phyloP scores from a whole-genome alignment of 2,113 vertebrate species.

The Acanthochromis polyacanthus region DNA sequence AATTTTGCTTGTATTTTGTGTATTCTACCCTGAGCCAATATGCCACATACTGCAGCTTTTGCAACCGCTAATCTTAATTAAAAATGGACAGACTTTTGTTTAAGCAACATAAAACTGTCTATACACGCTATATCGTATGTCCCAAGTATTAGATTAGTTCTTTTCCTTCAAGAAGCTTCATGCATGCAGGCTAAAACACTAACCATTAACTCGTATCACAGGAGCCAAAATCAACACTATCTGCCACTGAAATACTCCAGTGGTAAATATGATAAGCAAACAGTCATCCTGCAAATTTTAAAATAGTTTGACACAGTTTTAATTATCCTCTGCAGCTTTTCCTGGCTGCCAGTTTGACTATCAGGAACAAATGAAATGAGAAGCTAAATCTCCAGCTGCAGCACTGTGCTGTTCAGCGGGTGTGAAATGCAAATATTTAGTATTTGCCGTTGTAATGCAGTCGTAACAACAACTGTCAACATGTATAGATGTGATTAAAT shows the following conservation, averaged over 20 bases:
- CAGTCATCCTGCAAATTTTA: conserved; percentile 39
- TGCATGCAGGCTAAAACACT: no score
- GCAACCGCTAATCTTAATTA: no score
- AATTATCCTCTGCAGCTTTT: conserved; percentile 58
- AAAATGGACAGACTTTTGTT: no score
- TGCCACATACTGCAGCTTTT: no score
- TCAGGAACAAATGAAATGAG: conserved; percentile 33
- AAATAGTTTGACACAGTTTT: conserved; percentile 59
- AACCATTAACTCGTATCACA: no score
- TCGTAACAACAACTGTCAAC: conserved; percentile 39
- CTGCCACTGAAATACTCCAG: conserved; percentile 50
- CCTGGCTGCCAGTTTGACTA: conserved; percentile 2
- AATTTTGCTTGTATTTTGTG: background rate
- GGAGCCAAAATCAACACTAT: no score
- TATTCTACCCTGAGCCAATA: no score
- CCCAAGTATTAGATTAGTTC: no score
- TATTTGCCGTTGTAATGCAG: conserved; percentile 22
- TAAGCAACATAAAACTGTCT: no score
- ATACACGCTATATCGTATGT: no score
- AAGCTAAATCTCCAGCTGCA: conserved; percentile 20
- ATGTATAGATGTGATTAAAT: conserved; percentile 36
- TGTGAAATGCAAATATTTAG: conserved; percentile 47
- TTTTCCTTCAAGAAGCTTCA: no score
- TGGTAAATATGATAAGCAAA: conserved; percentile 57
- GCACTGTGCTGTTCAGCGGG: conserved; percentile 13